Evolutionary conservation across 2,797 vertebrate genomes (phyloP), one percentile per base, ranked within the genome.

Genomic region (Neomorphus geoffroyi): DNA sequence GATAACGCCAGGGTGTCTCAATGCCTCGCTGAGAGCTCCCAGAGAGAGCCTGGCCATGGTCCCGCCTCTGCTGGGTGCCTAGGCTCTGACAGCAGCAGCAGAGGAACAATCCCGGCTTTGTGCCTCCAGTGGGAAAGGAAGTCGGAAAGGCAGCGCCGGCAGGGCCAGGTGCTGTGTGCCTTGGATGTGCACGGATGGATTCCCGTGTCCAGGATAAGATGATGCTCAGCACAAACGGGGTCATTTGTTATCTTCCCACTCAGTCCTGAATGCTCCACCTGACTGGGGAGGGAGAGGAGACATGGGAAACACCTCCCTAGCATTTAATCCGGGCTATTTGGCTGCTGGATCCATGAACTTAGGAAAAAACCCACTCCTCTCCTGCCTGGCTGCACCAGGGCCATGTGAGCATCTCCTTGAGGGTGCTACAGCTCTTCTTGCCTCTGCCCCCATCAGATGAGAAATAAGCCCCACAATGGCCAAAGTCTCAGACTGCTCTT

Each of bases 11-110:
- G 22, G 10, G 7, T 27, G 37, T 37, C 30, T 60, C 23, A 41
- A 7, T 2, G 16, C 17, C 62, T 28, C 0, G 0, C 64, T 23
- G 37, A 48, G 57, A 32, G 57, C 51, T 77, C 56, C 73, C 75
- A 37, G 41, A 48, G 33, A 46, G 13, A 41, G 15, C 0, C 1
- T 10, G 51, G 56, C 71, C 1, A 2, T 0, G 0, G 51, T 27
- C 13, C 56, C 48, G 15, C 3, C 27, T 64, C 53, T 13, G 30
- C 30, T 1, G 2, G 22, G 24, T 5, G 3, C 61, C 60, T 6
- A 6, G 8, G 70, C 70, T 84, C 39, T 13, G 22, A 32, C 13
- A 50, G 73, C n/a, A 53, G 65, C 5, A 4, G 61, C 37, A 26
- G 75, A n/a, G 45, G 78, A 81, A 69, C 24, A 66, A 70, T 41